A percentile compares a stretch with the other conserved stretches of the same genome.
These are phyloP conservation scores for Sorex araneus DNA, from an alignment of 2,113 vertebrate genomes.

Conservation along the genomic window DNA sequence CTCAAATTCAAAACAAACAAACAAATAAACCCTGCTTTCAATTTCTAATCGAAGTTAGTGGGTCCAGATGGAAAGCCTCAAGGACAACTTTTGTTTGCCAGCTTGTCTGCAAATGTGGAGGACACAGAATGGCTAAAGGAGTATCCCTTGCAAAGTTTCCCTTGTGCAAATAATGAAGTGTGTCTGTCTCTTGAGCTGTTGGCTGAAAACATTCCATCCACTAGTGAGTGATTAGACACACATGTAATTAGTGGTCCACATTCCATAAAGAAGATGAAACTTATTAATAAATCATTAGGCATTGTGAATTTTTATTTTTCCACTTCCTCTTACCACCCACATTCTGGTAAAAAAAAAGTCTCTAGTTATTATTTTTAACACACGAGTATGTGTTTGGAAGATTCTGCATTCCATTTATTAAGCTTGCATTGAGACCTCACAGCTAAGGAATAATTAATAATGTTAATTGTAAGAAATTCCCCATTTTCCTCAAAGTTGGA, in stretches of 20 bases:
- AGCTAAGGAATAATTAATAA: conserved; percentile 75
- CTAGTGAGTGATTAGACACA: conserved; percentile 77
- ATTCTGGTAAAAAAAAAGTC: conserved; percentile 75
- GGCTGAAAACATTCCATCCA: conserved; percentile 70
- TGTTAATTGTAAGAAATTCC: conserved; percentile 53
- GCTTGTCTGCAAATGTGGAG: conserved; percentile 63
- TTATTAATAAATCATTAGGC: conserved; percentile 76
- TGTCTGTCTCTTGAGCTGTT: conserved; percentile 69
- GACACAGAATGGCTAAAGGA: neutral
- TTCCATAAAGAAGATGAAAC: conserved; percentile 75
- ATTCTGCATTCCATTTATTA: conserved; percentile 58
- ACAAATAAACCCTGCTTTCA: conserved; percentile 68
- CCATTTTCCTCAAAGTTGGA: conserved; percentile 54
- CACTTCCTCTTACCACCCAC: conserved; percentile 69
- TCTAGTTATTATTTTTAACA: conserved; percentile 80
- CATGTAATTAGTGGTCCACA: conserved; percentile 70
- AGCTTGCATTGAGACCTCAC: conserved; percentile 61
- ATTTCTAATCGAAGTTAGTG: conserved; percentile 63
- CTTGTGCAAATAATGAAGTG: conserved; percentile 64
- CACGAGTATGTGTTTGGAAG: conserved; percentile 54
- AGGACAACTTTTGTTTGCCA: conserved; percentile 64
- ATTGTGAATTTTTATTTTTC: conserved; percentile 66
- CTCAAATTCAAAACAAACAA: conserved; percentile 61
- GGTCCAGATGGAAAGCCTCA: conserved; percentile 64
- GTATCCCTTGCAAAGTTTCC: conserved; percentile 15